A percentile compares a stretch with the other conserved stretches of the same genome.
These are phyloP conservation scores for Zosterops japonicus DNA, from an alignment of 2,113 vertebrate species.

Conservation along the genomic window DNA sequence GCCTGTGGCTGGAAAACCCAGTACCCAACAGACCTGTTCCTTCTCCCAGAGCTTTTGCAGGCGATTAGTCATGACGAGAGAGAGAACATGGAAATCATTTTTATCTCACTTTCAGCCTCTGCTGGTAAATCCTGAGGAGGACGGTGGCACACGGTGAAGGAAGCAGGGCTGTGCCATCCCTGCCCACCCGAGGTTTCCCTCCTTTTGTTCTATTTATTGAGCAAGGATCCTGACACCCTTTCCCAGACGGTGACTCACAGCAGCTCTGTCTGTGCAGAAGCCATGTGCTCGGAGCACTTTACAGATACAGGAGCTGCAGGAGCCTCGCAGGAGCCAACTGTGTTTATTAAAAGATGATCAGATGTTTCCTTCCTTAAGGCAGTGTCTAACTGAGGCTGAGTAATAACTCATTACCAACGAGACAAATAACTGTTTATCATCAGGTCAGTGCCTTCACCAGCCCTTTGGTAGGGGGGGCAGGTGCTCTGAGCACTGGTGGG, in stretches of 20 bases:
- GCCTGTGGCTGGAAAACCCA: not conserved
- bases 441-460: not conserved
- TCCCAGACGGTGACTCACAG: constrained; percentile 53
- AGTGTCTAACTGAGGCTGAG: constrained; percentile 39
- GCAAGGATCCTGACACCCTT: constrained; percentile 2
- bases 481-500: fast-evolving
- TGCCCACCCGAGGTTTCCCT: constrained; percentile 54
- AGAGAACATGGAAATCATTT: not conserved
- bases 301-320: constrained; percentile 33
- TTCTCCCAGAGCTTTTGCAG: not conserved
- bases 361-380: constrained; percentile 52
- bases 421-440: constrained; percentile 30
- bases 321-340: constrained; percentile 16
- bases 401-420: constrained; percentile 27
- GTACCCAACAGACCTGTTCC: not conserved
- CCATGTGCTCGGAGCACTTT: not conserved
- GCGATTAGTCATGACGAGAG: not conserved
- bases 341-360: constrained; percentile 62
- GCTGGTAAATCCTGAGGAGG: not conserved
- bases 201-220: constrained; percentile 54
- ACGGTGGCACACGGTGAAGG: not conserved
- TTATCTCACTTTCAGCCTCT: not conserved
- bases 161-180: constrained; percentile 22
- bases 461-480: not conserved
- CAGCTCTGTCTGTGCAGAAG: constrained; percentile 6